phyloP scores from a whole-genome alignment of 2,888 invertebrate genomes.

The Brachypalpus laphriformis region DNA sequence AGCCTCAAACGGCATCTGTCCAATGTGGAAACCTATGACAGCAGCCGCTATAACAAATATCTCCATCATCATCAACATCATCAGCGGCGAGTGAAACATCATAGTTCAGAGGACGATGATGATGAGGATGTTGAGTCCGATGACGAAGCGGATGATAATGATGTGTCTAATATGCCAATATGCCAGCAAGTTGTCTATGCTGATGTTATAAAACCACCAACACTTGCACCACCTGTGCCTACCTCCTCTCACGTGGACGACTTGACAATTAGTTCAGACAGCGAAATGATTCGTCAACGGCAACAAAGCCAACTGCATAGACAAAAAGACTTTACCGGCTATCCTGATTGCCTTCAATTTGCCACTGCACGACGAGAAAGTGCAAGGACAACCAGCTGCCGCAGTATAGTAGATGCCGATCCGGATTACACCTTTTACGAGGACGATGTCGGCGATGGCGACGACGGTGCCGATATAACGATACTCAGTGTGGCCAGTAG shows the following conservation, averaged over 20 bases:
- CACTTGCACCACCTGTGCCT: neutral
- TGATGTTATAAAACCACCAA: conserved; percentile 35
- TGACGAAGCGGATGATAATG: conserved; percentile 33
- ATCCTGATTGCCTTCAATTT: conserved; percentile 58
- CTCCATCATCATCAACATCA: conserved; percentile 46
- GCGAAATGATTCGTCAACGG: conserved; percentile 64
- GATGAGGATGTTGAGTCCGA: conserved; percentile 45
- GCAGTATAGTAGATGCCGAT: conserved; percentile 45
- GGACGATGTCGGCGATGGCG: conserved; percentile 25
- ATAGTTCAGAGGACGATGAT: conserved; percentile 36
- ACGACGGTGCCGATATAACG: conserved; percentile 24
- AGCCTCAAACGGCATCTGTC: conserved; percentile 76
- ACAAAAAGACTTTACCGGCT: conserved; percentile 48
- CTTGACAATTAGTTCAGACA: conserved; percentile 61
- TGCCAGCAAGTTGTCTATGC: conserved; percentile 48
- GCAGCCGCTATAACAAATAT: conserved; percentile 66
- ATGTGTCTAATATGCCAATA: conserved; percentile 22
- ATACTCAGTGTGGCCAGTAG: conserved; percentile 57
- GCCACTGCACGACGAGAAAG: conserved; percentile 8
- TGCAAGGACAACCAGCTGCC: conserved; percentile 56
- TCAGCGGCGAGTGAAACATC: conserved; percentile 42
- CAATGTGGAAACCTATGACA: conserved; percentile 76
- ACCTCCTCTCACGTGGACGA: conserved; percentile 51
- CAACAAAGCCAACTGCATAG: conserved; percentile 40
- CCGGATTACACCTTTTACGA: conserved; percentile 61